Percentiles rank a stretch among this genome's conserved stretches.
Evolutionary conservation across 1,140 invertebrate genomes (phyloP).

Genomic region (Macrobrachium rosenbergii): DNA sequence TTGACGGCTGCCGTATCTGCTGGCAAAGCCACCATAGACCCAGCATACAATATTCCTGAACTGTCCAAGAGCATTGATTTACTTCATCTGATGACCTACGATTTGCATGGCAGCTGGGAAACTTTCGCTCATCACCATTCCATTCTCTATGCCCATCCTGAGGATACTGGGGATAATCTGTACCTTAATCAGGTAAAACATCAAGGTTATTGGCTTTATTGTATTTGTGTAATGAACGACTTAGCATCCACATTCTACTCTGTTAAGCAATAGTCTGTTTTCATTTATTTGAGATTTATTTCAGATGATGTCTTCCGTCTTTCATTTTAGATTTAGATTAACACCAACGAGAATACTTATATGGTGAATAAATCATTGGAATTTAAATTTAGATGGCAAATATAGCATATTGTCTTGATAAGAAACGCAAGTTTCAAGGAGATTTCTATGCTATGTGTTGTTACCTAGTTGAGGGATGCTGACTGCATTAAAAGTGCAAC

Average conservation of each 20-base stretch:
- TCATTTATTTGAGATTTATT: no score
- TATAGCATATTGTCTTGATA: no score
- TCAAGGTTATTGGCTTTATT: background rate
- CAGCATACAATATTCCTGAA: conserved; percentile 37
- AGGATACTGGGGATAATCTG: conserved; percentile 53
- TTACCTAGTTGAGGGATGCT: background rate
- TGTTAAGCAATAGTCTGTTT: no score
- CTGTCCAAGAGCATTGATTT: conserved; percentile 57
- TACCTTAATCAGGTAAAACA: conserved; percentile 70
- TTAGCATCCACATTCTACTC: no score
- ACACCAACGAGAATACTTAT: no score
- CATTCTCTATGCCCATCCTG: conserved; percentile 68
- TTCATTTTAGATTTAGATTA: no score
- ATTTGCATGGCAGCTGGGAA: conserved; percentile 70
- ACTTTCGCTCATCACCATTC: conserved; percentile 69
- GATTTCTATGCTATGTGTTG: no score
- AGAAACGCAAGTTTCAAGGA: no score
- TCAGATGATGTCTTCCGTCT: no score
- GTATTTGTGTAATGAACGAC: no score
- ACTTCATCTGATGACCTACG: conserved; percentile 72
- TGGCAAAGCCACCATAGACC: conserved; percentile 71
- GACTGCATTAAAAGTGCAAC: background rate
- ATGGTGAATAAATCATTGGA: no score
- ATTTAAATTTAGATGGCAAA: no score
- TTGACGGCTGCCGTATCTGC: conserved; percentile 78